Base-by-base conservation (phyloP, 2,888 invertebrate species). In the Venusia cambrica region DNA sequence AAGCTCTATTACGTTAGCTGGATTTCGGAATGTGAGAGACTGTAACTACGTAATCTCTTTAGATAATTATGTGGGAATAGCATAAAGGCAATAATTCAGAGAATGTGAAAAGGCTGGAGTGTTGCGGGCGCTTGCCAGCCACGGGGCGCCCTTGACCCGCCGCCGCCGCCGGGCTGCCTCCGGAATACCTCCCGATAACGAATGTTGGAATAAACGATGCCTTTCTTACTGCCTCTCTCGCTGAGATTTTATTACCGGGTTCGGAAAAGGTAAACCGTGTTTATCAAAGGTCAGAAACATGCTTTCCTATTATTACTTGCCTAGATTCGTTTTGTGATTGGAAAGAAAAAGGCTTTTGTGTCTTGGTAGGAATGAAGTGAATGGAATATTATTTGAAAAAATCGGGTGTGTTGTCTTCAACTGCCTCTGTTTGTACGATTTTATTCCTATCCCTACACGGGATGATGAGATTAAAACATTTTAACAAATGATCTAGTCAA, bases 91-190 rank as follows among this genome's bases (percentile, higher is more conserved):
- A 57, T 63, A 55, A 64, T 63, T 57, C 48, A 29, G 55, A 49
- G 58, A 63, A 65, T 62, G 58, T 52, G 57, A 50, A 48, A 51
- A 54, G 51, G 53, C 57, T 51, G 49, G 48, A 57, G 59, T 39
- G 49, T 28, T 30, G 30, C 36, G 50, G 43, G 42, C 40, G 24
- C 49, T 37, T 54, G 54, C 57, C 57, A 63, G 62, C 56, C 65
- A 57, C 64, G 48, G 38, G 49, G 26, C 61, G 76, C 64, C 79
- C 81, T 81, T 81, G 78, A 80, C 78, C 75, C 57, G 52, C 30
- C 53, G 41, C 42, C 79, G 78, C 75, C 57, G 52, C 30, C 53
- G 41, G 40, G 31, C 34, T 49, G 58, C 51, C 58, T 62, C 61
- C 64, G 68, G 49, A 55, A 58, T 51, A 44, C 55, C 54, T 53